Percentiles rank a stretch among this genome's conserved stretches.
phyloP scores from a whole-genome alignment of 2,888 invertebrate genomes.

The Brachyopa scutellaris region DNA sequence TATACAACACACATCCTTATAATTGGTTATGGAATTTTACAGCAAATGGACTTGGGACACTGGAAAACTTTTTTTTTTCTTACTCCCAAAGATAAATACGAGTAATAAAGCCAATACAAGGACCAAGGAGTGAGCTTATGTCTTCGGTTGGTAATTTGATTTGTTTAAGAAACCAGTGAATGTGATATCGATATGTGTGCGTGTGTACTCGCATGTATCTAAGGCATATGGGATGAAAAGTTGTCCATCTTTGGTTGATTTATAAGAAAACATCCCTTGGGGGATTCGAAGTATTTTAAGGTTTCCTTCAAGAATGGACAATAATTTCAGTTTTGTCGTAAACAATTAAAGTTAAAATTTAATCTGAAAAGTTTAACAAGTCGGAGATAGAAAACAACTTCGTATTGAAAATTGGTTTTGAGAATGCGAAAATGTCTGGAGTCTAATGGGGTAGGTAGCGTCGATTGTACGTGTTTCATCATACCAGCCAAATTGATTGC shows the following conservation, averaged over 20 bases:
- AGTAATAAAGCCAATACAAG: slow-evolving; percentile 43
- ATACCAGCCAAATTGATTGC: no score
- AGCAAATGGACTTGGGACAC: slow-evolving; percentile 60
- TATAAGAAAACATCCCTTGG: slow-evolving; percentile 27
- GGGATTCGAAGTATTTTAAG: slow-evolving; percentile 41
- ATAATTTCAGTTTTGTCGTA: slow-evolving; percentile 9
- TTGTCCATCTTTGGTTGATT: slow-evolving; percentile 14
- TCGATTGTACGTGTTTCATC: no score
- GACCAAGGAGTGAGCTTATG: slow-evolving; percentile 3
- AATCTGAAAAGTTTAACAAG: slow-evolving; percentile 45
- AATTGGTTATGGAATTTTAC: slow-evolving; percentile 70
- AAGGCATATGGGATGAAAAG: slow-evolving; percentile 9
- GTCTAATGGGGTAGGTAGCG: no score
- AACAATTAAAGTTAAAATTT: slow-evolving; percentile 44
- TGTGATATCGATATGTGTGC: slow-evolving; percentile 55
- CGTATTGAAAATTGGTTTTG: no score
- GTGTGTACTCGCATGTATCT: neutral
- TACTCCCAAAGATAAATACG: slow-evolving; percentile 56
- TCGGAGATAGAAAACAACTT: no score
- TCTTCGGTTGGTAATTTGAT: slow-evolving; percentile 62
- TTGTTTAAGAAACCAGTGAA: slow-evolving; percentile 54
- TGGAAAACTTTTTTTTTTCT: slow-evolving; percentile 30
- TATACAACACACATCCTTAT: slow-evolving; percentile 33
- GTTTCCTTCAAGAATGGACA: slow-evolving; percentile 24
- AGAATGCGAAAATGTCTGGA: no score